A percentile compares a stretch with the other conserved stretches of the same genome.
These are phyloP conservation scores for Cossypha heuglini DNA, from an alignment of 2,797 vertebrate species.

Conservation along the genomic window DNA sequence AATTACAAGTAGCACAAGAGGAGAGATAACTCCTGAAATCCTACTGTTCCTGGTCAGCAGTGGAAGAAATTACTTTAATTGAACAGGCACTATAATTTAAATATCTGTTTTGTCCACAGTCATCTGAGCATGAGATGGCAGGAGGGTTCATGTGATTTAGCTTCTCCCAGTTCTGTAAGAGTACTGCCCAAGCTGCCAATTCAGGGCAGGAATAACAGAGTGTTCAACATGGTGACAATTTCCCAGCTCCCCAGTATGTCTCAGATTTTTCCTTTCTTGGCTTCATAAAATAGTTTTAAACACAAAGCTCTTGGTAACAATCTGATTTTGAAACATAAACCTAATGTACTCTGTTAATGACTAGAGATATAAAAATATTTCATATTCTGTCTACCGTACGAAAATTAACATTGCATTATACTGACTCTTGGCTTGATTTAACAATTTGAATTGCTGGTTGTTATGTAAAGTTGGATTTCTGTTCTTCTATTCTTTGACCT, in stretches of 20 bases:
- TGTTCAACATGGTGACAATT: background rate
- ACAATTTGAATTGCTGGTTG: background rate
- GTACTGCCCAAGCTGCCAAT: background rate
- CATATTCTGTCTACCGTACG: background rate
- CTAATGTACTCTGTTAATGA: background rate
- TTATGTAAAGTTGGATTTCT: background rate
- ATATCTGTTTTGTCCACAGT: background rate
- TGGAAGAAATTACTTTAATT: background rate
- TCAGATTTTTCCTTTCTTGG: background rate
- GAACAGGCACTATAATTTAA: background rate
- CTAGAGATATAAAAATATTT: background rate
- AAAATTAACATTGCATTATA: slow-evolving; percentile 18
- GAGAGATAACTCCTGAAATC: background rate
- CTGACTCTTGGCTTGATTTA: background rate
- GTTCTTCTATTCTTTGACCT: background rate
- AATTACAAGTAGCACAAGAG: background rate
- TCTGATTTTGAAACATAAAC: background rate
- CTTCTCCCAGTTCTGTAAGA: background rate
- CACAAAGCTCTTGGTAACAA: background rate
- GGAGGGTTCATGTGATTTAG: background rate
- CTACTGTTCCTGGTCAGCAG: background rate
- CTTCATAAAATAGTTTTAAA: background rate
- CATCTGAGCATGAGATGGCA: background rate
- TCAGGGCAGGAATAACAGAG: background rate
- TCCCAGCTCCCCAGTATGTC: background rate